Evolutionary conservation across 2,888 invertebrate species (phyloP).

Genomic region (Gastrophysa polygoni): DNA sequence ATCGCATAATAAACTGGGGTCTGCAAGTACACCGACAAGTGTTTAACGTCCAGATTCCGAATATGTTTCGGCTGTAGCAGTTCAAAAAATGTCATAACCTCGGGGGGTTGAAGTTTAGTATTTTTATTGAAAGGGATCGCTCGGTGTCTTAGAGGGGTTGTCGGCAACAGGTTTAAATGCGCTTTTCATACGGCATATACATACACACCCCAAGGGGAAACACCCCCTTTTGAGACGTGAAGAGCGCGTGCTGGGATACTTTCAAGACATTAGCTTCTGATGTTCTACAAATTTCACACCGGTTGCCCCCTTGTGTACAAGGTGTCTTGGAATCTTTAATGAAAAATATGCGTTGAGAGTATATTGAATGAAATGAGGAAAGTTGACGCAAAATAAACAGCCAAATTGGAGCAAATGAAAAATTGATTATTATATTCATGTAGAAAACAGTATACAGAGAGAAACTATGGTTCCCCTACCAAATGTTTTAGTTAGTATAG

Average conservation of each 20-base stretch:
- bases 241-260: constrained; percentile 28
- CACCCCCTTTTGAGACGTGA: constrained; percentile 34
- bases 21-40: constrained; percentile 40
- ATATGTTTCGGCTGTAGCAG: constrained; percentile 25
- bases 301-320: constrained; percentile 2
- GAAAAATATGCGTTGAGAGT: too few relatives aligned
- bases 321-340: neutral
- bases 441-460: too few relatives aligned
- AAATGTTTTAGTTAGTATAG: too few relatives aligned
- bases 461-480: too few relatives aligned
- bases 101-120: constrained; percentile 42
- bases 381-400: too few relatives aligned
- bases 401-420: too few relatives aligned
- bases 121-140: constrained; percentile 48
- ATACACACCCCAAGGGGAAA: constrained; percentile 43
- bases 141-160: constrained; percentile 43
- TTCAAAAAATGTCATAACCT: constrained; percentile 48
- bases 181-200: constrained; percentile 52
- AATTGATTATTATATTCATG: too few relatives aligned
- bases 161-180: constrained; percentile 56
- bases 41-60: constrained; percentile 39
- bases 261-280: constrained; percentile 35
- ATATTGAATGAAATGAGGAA: too few relatives aligned
- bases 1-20: constrained; percentile 33
- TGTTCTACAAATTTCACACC: constrained; percentile 31